These are phyloP conservation scores for Conus betulinus DNA, from an alignment of 1,140 invertebrate genomes.

Conservation along the genomic window DNA sequence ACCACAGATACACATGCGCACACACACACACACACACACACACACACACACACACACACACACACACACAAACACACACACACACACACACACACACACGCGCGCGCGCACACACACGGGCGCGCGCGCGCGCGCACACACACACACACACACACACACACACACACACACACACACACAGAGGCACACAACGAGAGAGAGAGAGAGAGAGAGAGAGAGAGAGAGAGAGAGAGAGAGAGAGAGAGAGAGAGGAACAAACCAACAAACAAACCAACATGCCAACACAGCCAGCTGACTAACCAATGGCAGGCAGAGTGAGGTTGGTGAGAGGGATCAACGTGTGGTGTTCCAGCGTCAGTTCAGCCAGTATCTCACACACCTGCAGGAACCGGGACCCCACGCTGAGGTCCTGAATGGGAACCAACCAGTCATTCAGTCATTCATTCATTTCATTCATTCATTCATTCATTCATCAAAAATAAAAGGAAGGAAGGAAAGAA, in stretches of 20 bases:
- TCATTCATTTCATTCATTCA: too few species aligned
- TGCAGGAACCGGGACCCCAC: conserved; percentile 11
- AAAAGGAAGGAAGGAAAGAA: too few species aligned
- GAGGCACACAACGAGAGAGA: background rate
- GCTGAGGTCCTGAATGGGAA: conserved; percentile 13
- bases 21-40: too few species aligned
- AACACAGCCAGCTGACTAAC: background rate
- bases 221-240: background rate
- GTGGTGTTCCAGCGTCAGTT: background rate
- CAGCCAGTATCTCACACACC: conserved; percentile 28
- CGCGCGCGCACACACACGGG: too few species aligned
- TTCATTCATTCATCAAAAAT: too few species aligned
- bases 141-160: too few species aligned
- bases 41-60: too few species aligned
- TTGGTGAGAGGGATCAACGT: background rate
- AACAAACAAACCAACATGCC: background rate
- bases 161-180: too few species aligned
- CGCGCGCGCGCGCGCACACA: too few species aligned
- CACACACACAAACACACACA: too few species aligned
- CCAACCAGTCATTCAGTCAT: background rate
- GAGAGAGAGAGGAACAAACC: background rate
- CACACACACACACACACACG: too few species aligned
- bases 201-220: background rate
- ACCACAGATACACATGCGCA: background rate
- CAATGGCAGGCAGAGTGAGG: background rate